Evolutionary conservation across 2,888 invertebrate species (phyloP), one percentile per base, ranked within the genome.

Genomic region (Piscicola geometra): DNA sequence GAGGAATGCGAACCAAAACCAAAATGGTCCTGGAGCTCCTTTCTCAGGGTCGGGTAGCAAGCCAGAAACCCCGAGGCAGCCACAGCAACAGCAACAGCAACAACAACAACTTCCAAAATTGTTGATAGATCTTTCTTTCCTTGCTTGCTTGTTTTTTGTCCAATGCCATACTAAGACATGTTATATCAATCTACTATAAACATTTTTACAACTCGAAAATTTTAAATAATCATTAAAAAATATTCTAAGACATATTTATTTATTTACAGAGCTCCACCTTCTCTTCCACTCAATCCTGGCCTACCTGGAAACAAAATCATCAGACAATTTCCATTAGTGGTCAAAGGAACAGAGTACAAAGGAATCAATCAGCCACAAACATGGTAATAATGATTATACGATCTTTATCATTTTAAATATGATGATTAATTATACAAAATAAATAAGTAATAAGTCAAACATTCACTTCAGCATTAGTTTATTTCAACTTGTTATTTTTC

Each of bases 281-380:
- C 73, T 25, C 41, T 73, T 0, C 73, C 73, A 12, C 35, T 73
- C 32, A 73, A 73, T 36, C 73, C 73, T n/a, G 73, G 73, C 12
- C 21, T 73, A 5, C 64, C 73, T 12, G 73, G 73, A 2, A 73
- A 73, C 64, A 73, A 73, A 32, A 35, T 73, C 25, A 64, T 73
- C 12, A 28, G 64, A 36, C 73, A 73, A 35, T 73, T 73, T n/a
- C 73, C 73, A 25, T 52, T 73, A 9, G 64, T 73, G 5, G 73
- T 73, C 0, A 73, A 73, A 73, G 73, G 73, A n/a, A 52, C 52
- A 0, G 73, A 73, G 35, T 21, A 60, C 32, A 73, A 73, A 35
- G 73, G 73, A 33, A 52, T 36, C 36, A 73, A 33, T 30, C 9
- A 25, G 18, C 36, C 64, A 2, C 36, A 33, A 9, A 33, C 41